Conservation (phyloP, 2,888 invertebrate genomes). For the Asteroscopus sphinx region DNA sequence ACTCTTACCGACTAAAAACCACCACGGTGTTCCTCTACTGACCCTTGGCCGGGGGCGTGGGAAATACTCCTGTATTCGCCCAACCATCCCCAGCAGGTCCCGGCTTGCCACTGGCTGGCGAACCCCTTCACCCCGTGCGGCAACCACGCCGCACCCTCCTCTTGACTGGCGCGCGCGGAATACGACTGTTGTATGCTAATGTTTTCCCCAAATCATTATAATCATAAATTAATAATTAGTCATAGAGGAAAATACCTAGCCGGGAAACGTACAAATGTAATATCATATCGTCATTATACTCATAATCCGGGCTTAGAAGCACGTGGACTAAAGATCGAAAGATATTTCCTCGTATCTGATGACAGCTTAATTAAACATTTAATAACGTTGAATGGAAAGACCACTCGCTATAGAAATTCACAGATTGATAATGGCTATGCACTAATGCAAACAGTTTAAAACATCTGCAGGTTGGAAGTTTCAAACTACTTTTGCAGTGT, state of each 20-base stretch:
- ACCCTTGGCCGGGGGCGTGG: too few species aligned
- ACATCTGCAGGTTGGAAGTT: too few species aligned
- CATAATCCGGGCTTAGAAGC: constrained; percentile 5
- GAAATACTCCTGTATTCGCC: too few species aligned
- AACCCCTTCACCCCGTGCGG: too few species aligned
- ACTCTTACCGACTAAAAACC: too few species aligned
- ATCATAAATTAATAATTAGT: not conserved
- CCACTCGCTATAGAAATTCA: not conserved
- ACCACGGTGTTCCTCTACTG: too few species aligned
- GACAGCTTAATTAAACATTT: constrained; percentile 22
- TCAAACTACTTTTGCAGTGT: too few species aligned
- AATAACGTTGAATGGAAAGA: not conserved
- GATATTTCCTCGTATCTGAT: constrained; percentile 28
- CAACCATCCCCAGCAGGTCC: too few species aligned
- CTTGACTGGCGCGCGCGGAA: too few species aligned
- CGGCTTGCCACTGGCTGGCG: too few species aligned
- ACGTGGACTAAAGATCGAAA: constrained; percentile 6
- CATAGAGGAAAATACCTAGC: constrained; percentile 11
- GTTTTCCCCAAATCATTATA: not conserved
- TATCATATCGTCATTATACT: constrained; percentile 4
- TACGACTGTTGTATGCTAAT: not conserved
- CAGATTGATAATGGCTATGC: not conserved
- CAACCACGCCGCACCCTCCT: too few species aligned
- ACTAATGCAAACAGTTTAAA: too few species aligned
- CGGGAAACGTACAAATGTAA: constrained; percentile 6